phyloP scores from a whole-genome alignment of 2,113 vertebrate species.

The Ceuthmochares aereus region DNA sequence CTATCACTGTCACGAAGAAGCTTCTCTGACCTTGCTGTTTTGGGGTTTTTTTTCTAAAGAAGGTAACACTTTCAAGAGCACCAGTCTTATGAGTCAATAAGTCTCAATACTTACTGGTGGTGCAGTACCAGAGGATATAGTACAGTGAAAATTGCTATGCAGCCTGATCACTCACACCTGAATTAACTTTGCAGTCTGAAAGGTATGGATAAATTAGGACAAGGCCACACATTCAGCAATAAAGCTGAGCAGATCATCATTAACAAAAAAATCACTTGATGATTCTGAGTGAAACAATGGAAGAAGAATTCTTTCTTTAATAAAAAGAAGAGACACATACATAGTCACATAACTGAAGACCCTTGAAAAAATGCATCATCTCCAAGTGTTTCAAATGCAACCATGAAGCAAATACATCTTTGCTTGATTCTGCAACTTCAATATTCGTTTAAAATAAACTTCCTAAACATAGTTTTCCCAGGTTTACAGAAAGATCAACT shows the following conservation, averaged over 20 bases:
- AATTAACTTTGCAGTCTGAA: background rate
- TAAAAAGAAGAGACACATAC: background rate
- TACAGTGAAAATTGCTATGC: background rate
- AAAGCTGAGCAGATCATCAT: background rate
- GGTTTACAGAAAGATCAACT: background rate
- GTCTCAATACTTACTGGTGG: background rate
- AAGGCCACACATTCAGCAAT: background rate
- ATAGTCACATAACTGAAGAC: background rate
- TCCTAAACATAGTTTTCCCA: background rate
- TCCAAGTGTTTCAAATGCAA: background rate
- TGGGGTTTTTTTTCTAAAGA: background rate
- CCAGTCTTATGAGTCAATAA: background rate
- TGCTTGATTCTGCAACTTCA: background rate
- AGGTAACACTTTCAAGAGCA: background rate
- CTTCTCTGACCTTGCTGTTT: background rate
- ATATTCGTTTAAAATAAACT: background rate
- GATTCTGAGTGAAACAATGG: background rate
- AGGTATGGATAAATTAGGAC: background rate
- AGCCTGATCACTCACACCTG: background rate
- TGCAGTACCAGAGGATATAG: background rate
- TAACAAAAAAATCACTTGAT: background rate
- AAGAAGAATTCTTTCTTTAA: background rate
- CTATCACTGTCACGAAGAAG: background rate
- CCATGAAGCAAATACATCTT: background rate
- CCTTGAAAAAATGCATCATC: background rate